A percentile compares a stretch with the other conserved stretches of the same genome.
Conservation (phyloP, 2,113 vertebrate species). For the Motacilla tschutschensis region DNA sequence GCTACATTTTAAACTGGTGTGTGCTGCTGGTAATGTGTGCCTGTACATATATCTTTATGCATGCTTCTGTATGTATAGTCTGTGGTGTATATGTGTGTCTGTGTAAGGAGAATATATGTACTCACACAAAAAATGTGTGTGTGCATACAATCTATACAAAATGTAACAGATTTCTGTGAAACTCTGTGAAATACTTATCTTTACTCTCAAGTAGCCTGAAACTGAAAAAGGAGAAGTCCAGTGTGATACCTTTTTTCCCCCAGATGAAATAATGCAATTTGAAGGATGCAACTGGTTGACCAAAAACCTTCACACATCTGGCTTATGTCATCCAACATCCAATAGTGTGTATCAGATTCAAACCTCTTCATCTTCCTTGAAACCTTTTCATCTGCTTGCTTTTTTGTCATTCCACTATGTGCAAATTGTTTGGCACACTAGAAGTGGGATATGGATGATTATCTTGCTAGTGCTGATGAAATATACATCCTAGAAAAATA, state of each 20-base stretch:
- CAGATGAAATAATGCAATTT: neutral
- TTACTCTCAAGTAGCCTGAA: neutral
- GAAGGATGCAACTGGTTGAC: neutral
- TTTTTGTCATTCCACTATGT: neutral
- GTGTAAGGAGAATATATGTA: neutral
- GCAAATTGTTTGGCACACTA: neutral
- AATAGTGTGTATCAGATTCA: neutral
- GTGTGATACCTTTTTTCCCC: neutral
- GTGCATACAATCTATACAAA: neutral
- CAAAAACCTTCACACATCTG: neutral
- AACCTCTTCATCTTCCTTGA: neutral
- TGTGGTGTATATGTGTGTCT: neutral
- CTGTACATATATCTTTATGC: neutral
- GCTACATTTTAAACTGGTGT: neutral
- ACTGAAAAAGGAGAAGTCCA: neutral
- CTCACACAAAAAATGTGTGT: neutral
- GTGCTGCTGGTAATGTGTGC: neutral
- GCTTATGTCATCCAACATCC: neutral
- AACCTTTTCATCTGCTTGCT: neutral
- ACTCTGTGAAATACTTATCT: neutral
- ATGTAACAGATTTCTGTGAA: neutral
- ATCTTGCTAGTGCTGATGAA: neutral
- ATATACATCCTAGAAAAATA: neutral
- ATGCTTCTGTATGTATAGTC: neutral
- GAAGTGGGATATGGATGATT: neutral